phyloP scores from a whole-genome alignment of 2,113 vertebrate genomes.

The Leuciscus idus region DNA sequence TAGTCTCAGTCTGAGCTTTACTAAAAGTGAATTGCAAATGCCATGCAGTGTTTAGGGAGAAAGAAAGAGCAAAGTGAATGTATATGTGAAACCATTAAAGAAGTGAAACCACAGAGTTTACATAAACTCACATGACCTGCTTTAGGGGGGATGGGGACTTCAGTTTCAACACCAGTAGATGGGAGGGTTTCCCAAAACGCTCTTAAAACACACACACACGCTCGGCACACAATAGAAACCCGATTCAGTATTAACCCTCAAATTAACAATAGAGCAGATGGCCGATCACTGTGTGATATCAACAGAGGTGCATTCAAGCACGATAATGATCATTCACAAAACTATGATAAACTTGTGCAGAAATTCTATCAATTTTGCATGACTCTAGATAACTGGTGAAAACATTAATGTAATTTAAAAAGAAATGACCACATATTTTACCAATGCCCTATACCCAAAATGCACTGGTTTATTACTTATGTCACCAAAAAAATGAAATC shows the following conservation, averaged over 20 bases:
- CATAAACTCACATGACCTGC: conserved; percentile 23
- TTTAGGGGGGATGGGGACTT: conserved; percentile 35
- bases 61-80: conserved; percentile 9
- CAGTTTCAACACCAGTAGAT: conserved; percentile 22
- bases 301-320: conserved; percentile 27
- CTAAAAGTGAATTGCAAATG: background rate
- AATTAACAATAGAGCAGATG: conserved; percentile 35
- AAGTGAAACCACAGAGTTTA: conserved; percentile 51
- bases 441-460: background rate
- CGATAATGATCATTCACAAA: conserved; percentile 9
- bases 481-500: background rate
- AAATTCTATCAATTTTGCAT: background rate
- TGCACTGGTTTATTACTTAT: background rate
- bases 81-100: conserved; percentile 44
- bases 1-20: background rate
- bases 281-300: conserved; percentile 18
- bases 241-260: conserved; percentile 21
- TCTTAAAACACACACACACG: conserved; percentile 2
- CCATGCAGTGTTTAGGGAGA: background rate
- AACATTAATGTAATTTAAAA: background rate
- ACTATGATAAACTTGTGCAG: background rate
- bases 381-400: background rate
- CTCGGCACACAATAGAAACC: background rate
- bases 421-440: background rate
- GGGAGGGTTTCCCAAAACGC: background rate